A percentile compares a stretch with the other conserved stretches of the same genome.
Conservation (phyloP, 2,113 vertebrate genomes). For the Polypterus bichir region DNA sequence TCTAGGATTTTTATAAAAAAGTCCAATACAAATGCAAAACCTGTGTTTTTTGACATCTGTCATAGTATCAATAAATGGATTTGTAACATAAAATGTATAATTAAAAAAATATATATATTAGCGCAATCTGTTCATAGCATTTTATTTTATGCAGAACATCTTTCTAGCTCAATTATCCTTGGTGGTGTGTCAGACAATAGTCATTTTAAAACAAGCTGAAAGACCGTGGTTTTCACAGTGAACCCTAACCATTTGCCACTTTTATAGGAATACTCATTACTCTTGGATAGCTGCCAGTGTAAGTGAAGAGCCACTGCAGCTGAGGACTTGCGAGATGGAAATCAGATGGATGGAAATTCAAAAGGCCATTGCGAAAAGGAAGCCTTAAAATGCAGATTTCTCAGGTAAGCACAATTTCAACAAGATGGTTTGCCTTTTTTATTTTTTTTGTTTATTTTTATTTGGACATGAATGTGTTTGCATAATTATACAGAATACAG, state of each 20-base stretch:
- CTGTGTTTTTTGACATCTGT: too few relatives aligned
- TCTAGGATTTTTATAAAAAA: too few relatives aligned
- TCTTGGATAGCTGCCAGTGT: conserved; percentile 23
- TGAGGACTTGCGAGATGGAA: conserved; percentile 19
- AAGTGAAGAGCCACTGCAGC: conserved; percentile 4
- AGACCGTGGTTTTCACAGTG: conserved; percentile 19
- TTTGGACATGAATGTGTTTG: conserved; percentile 9
- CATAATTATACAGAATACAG: conserved; percentile 9
- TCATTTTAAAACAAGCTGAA: conserved; percentile 20
- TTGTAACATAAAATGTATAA: too few relatives aligned
- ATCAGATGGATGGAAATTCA: conserved; percentile 14
- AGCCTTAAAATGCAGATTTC: conserved; percentile 7
- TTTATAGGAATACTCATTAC: conserved; percentile 23
- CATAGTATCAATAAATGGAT: too few relatives aligned
- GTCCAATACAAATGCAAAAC: too few relatives aligned
- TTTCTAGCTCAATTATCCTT: conserved; percentile 10
- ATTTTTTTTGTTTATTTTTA: conserved; percentile 18
- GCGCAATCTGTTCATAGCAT: conserved; percentile 9
- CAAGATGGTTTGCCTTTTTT: conserved; percentile 9
- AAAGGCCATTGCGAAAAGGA: conserved; percentile 12
- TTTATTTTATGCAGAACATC: conserved; percentile 20
- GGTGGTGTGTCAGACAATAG: conserved; percentile 21
- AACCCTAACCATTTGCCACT: conserved; percentile 24
- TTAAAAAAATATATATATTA: too few relatives aligned
- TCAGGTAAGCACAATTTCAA: conserved; percentile 26